A percentile compares a stretch with the other conserved stretches of the same genome.
Conservation (phyloP, 2,888 invertebrate species). For the Drosophila lutescens region DNA sequence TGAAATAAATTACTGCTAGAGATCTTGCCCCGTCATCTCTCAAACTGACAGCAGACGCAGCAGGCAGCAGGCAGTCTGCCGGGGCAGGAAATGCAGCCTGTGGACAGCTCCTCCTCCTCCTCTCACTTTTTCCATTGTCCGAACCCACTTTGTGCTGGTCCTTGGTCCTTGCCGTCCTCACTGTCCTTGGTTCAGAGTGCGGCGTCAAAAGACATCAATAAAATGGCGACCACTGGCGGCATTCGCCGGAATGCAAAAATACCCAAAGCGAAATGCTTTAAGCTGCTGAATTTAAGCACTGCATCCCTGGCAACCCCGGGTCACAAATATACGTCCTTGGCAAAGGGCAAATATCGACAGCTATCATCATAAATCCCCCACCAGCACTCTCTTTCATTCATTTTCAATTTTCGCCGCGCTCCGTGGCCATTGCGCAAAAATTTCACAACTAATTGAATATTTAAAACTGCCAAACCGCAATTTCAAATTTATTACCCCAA, state of each 20-base stretch:
- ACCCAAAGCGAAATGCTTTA: conserved; percentile 9
- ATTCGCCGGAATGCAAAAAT: conserved; percentile 25
- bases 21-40: conserved; percentile 48
- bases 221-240: conserved; percentile 50
- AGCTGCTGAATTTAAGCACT: conserved; percentile 28
- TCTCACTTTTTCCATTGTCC: conserved; percentile 26
- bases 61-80: conserved; percentile 10
- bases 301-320: conserved; percentile 15
- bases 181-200: conserved; percentile 44
- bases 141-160: conserved; percentile 32
- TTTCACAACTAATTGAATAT: conserved; percentile 82
- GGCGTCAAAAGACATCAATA: conserved; percentile 72
- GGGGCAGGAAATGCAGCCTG: conserved; percentile 24
- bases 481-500: conserved; percentile 81
- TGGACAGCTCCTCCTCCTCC: not conserved
- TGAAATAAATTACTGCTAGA: conserved; percentile 69
- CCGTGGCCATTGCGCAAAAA: conserved; percentile 60
- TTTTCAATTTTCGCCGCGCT: conserved; percentile 39
- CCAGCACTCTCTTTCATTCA: conserved; percentile 9
- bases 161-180: conserved; percentile 21
- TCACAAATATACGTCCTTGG: conserved; percentile 40
- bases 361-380: conserved; percentile 38
- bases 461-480: conserved; percentile 82
- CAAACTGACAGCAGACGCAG: conserved; percentile 39
- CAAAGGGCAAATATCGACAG: conserved; percentile 62